These are phyloP conservation scores for Cololabis saira DNA, from an alignment of 2,113 vertebrate genomes.

Conservation along the genomic window DNA sequence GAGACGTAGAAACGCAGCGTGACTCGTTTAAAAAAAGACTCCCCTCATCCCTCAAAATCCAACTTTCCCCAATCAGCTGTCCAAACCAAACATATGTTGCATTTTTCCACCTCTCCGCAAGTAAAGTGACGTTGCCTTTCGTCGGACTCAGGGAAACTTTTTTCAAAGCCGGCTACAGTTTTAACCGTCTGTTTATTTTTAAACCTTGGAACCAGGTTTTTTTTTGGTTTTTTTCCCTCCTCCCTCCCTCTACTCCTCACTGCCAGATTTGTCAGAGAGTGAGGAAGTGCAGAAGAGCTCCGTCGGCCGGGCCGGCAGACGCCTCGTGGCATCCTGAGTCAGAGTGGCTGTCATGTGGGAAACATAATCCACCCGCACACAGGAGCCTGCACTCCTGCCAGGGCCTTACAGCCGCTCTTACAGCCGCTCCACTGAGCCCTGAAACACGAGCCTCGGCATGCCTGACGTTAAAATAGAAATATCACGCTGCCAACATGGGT, in stretches of 20 bases:
- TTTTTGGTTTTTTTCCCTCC: background rate
- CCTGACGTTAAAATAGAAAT: slow-evolving; percentile 56
- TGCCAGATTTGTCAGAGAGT: slow-evolving; percentile 57
- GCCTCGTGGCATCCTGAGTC: slow-evolving; percentile 17
- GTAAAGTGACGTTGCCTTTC: slow-evolving; percentile 67
- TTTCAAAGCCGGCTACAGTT: slow-evolving; percentile 75
- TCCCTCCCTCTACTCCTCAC: slow-evolving; percentile 8
- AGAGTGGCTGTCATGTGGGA: slow-evolving; percentile 29
- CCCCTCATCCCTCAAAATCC: slow-evolving; percentile 25
- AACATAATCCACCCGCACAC: slow-evolving; percentile 48
- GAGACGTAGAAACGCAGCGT: slow-evolving; percentile 22
- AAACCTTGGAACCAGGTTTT: slow-evolving; percentile 69
- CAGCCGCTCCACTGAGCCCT: slow-evolving; percentile 55
- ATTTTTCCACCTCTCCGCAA: slow-evolving; percentile 67
- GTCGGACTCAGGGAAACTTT: slow-evolving; percentile 57
- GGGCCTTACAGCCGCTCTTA: too few species aligned
- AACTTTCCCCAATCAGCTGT: slow-evolving; percentile 26
- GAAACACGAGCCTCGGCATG: slow-evolving; percentile 48
- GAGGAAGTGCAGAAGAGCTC: slow-evolving; percentile 30
- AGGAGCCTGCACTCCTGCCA: too few species aligned
- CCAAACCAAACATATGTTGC: slow-evolving; percentile 68
- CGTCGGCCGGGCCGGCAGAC: slow-evolving; percentile 8
- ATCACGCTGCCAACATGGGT: slow-evolving; percentile 22
- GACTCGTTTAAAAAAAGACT: slow-evolving; percentile 23
- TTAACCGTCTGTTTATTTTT: slow-evolving; percentile 81